These are phyloP conservation scores for Heterodera filipjevi DNA, from an alignment of 2,888 invertebrate genomes.

Conservation along the genomic window DNA sequence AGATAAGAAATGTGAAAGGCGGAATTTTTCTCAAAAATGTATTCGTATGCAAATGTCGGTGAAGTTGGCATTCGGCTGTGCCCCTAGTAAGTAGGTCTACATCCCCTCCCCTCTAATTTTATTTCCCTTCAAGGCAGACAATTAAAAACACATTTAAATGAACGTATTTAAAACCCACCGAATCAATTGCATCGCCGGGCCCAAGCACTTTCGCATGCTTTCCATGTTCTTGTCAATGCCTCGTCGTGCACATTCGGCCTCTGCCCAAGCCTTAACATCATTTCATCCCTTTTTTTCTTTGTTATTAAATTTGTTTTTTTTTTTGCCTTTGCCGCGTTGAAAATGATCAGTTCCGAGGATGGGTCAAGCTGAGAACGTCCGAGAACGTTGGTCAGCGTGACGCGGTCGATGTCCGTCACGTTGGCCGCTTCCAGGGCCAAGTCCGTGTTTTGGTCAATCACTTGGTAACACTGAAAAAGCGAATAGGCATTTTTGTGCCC, in stretches of 20 bases:
- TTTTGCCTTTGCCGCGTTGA: slow-evolving; percentile 41
- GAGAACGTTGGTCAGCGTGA: slow-evolving; percentile 44
- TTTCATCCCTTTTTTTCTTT: not conserved
- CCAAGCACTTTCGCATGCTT: slow-evolving; percentile 44
- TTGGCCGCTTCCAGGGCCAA: slow-evolving; percentile 36
- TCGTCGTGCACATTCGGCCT: slow-evolving; percentile 42
- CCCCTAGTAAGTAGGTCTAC: too few species aligned
- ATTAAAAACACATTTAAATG: not conserved
- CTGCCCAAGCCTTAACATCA: slow-evolving; percentile 27
- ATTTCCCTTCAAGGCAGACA: too few species aligned
- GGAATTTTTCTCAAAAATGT: too few species aligned
- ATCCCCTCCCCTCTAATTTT: too few species aligned
- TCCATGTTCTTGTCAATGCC: slow-evolving; percentile 32
- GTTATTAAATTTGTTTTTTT: not conserved
- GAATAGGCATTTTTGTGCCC: not conserved
- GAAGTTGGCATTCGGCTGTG: too few species aligned
- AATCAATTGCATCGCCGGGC: slow-evolving; percentile 46
- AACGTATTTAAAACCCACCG: slow-evolving; percentile 23
- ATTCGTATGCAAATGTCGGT: too few species aligned
- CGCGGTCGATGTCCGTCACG: slow-evolving; percentile 43
- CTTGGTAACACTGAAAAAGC: slow-evolving; percentile 36
- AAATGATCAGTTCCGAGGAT: slow-evolving; percentile 43
- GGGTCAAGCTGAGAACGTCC: slow-evolving; percentile 46
- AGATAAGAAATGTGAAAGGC: too few species aligned
- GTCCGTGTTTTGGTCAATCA: slow-evolving; percentile 48